Evolutionary conservation across 1,140 invertebrate species (phyloP), one percentile per base, ranked within the genome.

Genomic region (Drosophila pseudoananassae): DNA sequence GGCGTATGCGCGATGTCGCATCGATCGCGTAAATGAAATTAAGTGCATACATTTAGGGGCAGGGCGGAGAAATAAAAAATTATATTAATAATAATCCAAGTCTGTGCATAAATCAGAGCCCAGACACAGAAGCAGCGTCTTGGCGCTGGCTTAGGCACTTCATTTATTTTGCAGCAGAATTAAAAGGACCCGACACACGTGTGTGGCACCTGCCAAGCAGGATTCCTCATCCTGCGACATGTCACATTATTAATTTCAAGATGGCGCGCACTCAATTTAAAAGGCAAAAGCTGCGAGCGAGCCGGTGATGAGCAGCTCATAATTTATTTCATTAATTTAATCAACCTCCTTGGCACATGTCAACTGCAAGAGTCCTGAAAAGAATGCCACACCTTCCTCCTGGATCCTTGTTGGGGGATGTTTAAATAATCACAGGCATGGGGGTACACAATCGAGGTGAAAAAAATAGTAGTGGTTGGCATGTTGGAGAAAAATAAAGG

Each of bases 281-380:
- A 85, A 87, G 78, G 51, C 59, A 40, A 20, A 15, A 23, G 43
- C 43, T 23, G 43, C 40, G 47, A 45, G 60, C 20, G 71, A 58
- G 55, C 56, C 52, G 69, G 45, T 54, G 69, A 58, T 51, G 76
- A 63, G 80, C 83, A 79, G 71, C 80, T 88, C 83, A 88, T 88
- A 88, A 88, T 88, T 88, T 88, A 88, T 88, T 88, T 89, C 83
- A 88, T 88, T 88, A 89, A 88, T 88, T 88, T 88, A 88, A 88
- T 88, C 84, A 88, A 89, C 82, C 69, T 85, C 74, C 70, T 61
- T 75, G 75, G 84, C 84, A 88, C 83, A 84, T 88, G 83, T 88
- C 84, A 89, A 83, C 79, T 88, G 76, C 84, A 85, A 69, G 60
- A 63, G 66, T 53, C 59, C 80, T 76, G 49, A 76, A 59, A 76